Conservation (phyloP, 2,113 vertebrate species). For the Micronycteris hirsuta region DNA sequence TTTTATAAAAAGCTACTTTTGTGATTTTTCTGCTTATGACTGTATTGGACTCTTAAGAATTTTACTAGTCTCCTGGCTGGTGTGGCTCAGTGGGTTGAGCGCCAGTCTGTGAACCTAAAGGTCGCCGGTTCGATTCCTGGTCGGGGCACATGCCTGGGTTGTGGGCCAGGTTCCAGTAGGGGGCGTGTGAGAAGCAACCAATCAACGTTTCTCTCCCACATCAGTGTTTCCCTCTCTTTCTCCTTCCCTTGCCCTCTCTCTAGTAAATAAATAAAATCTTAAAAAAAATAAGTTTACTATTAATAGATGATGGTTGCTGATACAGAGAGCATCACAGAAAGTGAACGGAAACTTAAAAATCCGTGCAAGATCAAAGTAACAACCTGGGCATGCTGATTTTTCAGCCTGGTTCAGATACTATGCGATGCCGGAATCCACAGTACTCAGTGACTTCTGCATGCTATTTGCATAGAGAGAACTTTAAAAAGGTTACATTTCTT, state of each 20-base stretch:
- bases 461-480: slow-evolving; percentile 67
- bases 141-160: too few relatives aligned
- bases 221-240: too few relatives aligned
- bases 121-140: too few relatives aligned
- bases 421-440: not conserved
- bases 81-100: too few relatives aligned
- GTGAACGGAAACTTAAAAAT: not conserved
- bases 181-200: too few relatives aligned
- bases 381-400: not conserved
- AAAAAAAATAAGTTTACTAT: not conserved
- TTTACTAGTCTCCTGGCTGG: too few relatives aligned
- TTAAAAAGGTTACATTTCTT: slow-evolving; percentile 69
- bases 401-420: not conserved
- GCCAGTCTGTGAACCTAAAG: too few relatives aligned
- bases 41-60: not conserved
- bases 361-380: not conserved
- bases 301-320: not conserved
- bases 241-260: too few relatives aligned
- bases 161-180: too few relatives aligned
- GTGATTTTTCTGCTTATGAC: not conserved
- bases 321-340: not conserved
- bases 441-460: slow-evolving; percentile 43
- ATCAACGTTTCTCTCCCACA: too few relatives aligned
- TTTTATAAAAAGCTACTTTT: not conserved
- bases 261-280: too few relatives aligned